A percentile compares a stretch with the other conserved stretches of the same genome.
These are phyloP conservation scores for Acanthococcus lagerstroemiae DNA, from an alignment of 2,888 invertebrate genomes.

Conservation along the genomic window DNA sequence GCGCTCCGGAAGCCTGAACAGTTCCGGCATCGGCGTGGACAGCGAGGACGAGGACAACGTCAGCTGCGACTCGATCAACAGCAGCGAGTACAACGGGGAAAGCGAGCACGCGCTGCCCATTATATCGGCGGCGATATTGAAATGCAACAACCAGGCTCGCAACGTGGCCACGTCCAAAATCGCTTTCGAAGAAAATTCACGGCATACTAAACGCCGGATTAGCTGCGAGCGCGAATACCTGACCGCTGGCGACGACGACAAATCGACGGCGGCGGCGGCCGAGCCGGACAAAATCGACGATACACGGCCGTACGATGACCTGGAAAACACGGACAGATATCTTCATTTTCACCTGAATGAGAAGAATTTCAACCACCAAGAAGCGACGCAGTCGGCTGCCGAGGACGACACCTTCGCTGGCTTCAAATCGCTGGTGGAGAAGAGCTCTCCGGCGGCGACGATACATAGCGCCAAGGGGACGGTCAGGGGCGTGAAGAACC, in stretches of 20 bases:
- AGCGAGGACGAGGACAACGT: constrained; percentile 60
- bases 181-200: neutral
- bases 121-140: constrained; percentile 30
- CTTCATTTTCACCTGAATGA: constrained; percentile 76
- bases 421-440: constrained; percentile 48
- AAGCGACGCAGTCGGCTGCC: neutral
- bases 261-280: constrained; percentile 36
- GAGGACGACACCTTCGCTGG: constrained; percentile 61
- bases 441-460: constrained; percentile 62
- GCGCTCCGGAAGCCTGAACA: constrained; percentile 24
- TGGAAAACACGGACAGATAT: constrained; percentile 59
- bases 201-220: neutral
- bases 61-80: constrained; percentile 72
- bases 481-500: constrained; percentile 85
- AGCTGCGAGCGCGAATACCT: neutral
- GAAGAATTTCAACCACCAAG: constrained; percentile 46
- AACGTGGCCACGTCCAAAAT: neutral
- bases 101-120: constrained; percentile 19
- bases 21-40: constrained; percentile 52
- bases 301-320: constrained; percentile 37
- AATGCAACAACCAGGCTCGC: constrained; percentile 6
- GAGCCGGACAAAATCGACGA: no score
- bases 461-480: constrained; percentile 87
- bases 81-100: constrained; percentile 44
- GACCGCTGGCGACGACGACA: neutral